Evolutionary conservation across 2,797 vertebrate genomes (phyloP).

Genomic region (Microcaecilia unicolor): DNA sequence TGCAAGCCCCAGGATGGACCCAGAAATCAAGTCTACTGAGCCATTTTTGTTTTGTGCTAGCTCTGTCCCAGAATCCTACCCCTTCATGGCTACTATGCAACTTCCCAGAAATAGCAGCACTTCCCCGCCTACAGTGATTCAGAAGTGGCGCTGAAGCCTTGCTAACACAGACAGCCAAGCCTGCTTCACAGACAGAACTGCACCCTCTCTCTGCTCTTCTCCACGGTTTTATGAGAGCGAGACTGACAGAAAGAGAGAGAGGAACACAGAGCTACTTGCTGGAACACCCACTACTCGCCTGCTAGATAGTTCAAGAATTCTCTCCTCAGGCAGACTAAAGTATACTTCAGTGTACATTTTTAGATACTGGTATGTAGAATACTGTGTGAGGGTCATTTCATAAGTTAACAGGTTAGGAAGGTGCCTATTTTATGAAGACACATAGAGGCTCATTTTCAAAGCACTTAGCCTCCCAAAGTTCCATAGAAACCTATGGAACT

Average conservation of each 20-base stretch:
- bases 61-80: not conserved
- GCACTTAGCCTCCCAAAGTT: no score
- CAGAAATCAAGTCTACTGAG: not conserved
- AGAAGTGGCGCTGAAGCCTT: not conserved
- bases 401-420: no score
- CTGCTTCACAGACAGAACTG: slow-evolving; percentile 18
- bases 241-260: not conserved
- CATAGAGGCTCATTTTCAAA: no score
- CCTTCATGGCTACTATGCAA: not conserved
- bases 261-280: no score
- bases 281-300: no score
- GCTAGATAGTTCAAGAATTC: no score
- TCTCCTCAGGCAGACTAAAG: no score
- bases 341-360: no score
- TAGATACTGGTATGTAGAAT: no score
- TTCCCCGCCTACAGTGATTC: slow-evolving; percentile 9
- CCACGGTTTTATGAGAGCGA: slow-evolving; percentile 9
- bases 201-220: slow-evolving; percentile 17
- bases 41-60: not conserved
- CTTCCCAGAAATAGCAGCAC: slow-evolving; percentile 6
- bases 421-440: no score
- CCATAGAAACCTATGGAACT: no score
- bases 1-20: slow-evolving; percentile 12
- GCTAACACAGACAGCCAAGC: slow-evolving; percentile 7
- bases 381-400: no score